Evolutionary conservation across 2,113 vertebrate species (phyloP).

Genomic region (Ochotona princeps): DNA sequence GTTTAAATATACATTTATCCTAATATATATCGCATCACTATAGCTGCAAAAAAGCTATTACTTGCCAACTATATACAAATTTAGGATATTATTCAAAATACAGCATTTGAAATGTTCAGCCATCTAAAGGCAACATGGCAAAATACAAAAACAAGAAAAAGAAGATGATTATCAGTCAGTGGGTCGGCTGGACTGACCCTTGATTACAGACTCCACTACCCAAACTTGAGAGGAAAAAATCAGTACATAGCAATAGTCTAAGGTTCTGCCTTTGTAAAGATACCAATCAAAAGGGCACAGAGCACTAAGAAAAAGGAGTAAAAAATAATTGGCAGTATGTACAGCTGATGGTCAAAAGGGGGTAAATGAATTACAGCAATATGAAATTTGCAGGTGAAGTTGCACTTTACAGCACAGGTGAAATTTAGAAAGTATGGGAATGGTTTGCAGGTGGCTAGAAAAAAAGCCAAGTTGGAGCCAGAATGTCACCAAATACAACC

Average conservation of each 20-base stretch:
- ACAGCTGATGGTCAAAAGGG: background rate
- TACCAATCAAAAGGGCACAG: background rate
- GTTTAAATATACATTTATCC: constrained; percentile 58
- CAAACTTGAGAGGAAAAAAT: background rate
- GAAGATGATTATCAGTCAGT: background rate
- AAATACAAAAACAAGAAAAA: background rate
- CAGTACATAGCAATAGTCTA: background rate
- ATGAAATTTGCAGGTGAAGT: background rate
- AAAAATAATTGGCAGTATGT: background rate
- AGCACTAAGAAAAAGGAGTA: background rate
- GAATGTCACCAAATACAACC: background rate
- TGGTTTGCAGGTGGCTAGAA: background rate
- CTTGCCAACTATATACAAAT: constrained; percentile 43
- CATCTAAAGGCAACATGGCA: background rate
- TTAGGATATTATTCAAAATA: constrained; percentile 50
- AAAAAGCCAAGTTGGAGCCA: background rate
- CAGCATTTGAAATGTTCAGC: constrained; percentile 16
- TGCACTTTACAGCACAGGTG: background rate
- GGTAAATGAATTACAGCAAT: background rate
- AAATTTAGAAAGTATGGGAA: background rate
- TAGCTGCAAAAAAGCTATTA: constrained; percentile 25
- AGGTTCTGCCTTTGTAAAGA: background rate
- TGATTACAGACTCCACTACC: background rate
- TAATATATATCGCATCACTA: constrained; percentile 14
- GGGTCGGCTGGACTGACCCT: background rate